Conservation (phyloP, 2,113 vertebrate species). For the Sinocyclocheilus rhinocerous region DNA sequence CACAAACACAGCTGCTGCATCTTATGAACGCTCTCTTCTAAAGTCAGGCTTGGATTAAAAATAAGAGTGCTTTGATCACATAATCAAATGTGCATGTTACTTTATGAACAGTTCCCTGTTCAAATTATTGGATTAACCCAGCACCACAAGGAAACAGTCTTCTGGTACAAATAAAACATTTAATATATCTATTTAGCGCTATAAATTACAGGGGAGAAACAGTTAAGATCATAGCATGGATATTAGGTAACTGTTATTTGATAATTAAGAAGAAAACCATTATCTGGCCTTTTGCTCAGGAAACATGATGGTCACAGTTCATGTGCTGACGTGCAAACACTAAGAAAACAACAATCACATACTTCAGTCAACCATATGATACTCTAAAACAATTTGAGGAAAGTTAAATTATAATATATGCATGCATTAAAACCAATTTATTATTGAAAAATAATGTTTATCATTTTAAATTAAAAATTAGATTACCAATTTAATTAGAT, state of each 20-base stretch:
- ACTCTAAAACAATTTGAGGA: neutral
- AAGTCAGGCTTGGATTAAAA: constrained; percentile 19
- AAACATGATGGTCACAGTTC: neutral
- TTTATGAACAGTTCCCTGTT: constrained; percentile 32
- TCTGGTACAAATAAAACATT: neutral
- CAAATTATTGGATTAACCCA: constrained; percentile 15
- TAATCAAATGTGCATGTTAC: constrained; percentile 38
- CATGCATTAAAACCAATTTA: neutral
- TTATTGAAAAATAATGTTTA: neutral
- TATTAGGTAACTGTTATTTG: neutral
- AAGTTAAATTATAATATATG: neutral
- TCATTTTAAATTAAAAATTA: neutral
- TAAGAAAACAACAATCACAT: neutral
- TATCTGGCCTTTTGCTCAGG: neutral
- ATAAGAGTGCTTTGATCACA: constrained; percentile 35
- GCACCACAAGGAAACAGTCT: constrained; percentile 31
- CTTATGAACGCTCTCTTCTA: constrained; percentile 25
- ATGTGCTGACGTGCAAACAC: neutral
- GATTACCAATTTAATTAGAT: too few species aligned
- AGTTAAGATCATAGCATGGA: neutral
- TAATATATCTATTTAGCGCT: neutral
- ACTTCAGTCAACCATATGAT: neutral
- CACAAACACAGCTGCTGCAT: constrained; percentile 25
- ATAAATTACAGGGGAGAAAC: neutral
- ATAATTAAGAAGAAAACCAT: neutral